A percentile compares a stretch with the other conserved stretches of the same genome.
These are phyloP conservation scores for Nasonovia ribisnigri DNA, from an alignment of 2,888 invertebrate species.

Conservation along the genomic window DNA sequence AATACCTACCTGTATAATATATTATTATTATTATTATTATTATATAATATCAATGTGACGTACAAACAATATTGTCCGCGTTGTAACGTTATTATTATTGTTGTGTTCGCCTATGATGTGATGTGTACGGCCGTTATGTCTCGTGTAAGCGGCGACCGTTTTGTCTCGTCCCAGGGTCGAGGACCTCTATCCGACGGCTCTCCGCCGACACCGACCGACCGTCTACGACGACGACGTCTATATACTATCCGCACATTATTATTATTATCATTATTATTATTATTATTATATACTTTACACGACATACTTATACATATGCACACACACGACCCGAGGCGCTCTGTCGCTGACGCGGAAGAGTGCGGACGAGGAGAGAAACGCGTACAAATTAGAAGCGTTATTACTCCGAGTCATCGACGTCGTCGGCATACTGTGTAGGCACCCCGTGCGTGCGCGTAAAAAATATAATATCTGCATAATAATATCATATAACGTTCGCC, in stretches of 20 bases:
- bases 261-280: background rate
- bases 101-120: background rate
- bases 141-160: conserved; percentile 49
- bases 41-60: background rate
- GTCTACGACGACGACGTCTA: conserved; percentile 11
- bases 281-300: background rate
- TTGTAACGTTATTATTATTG: background rate
- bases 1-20: background rate
- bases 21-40: too few relatives aligned
- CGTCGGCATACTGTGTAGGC: background rate
- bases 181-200: conserved; percentile 46
- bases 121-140: background rate
- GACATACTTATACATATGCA: background rate
- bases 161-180: conserved; percentile 60
- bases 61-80: background rate
- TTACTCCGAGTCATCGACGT: conserved; percentile 42
- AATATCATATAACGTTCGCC: conserved; percentile 18
- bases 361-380: conserved; percentile 15
- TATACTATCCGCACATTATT: background rate
- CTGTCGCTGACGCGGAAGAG: conserved; percentile 5
- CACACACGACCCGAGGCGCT: conserved; percentile 1
- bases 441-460: background rate
- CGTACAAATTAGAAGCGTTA: conserved; percentile 42
- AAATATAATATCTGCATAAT: conserved; percentile 36
- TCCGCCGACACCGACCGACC: conserved; percentile 18